These are phyloP conservation scores for Orchesella flavescens DNA, from an alignment of 2,888 invertebrate species.

Conservation along the genomic window DNA sequence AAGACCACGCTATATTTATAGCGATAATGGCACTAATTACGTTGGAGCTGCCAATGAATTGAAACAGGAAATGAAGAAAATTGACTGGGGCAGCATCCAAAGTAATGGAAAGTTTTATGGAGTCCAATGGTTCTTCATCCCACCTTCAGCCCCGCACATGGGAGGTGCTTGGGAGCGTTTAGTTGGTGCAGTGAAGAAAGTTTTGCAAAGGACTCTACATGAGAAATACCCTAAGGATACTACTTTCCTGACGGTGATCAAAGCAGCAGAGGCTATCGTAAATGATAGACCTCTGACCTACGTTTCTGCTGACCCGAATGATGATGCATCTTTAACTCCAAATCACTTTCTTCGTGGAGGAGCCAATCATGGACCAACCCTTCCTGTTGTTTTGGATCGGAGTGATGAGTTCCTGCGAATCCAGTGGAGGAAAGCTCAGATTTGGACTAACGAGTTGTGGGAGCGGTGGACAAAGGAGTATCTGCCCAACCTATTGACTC, in stretches of 20 bases:
- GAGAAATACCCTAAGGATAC: slow-evolving; percentile 22
- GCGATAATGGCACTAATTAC: slow-evolving; percentile 43
- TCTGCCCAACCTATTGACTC: not conserved
- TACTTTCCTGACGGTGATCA: slow-evolving; percentile 12
- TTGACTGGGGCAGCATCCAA: not conserved
- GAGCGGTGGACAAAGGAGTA: slow-evolving; percentile 31
- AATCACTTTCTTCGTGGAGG: slow-evolving; percentile 33
- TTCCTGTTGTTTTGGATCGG: slow-evolving; percentile 4
- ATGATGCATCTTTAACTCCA: not conserved
- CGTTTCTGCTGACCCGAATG: slow-evolving; percentile 13
- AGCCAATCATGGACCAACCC: not conserved
- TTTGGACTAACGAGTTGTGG: slow-evolving; percentile 23
- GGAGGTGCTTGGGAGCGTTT: slow-evolving; percentile 18
- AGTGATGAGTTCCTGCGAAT: not conserved
- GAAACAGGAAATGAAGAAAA: not conserved
- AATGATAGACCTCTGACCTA: slow-evolving; percentile 25
- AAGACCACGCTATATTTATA: not conserved
- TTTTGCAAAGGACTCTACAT: not conserved
- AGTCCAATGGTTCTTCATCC: not conserved
- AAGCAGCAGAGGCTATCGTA: slow-evolving; percentile 25
- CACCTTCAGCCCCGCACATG: not conserved
- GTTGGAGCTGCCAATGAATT: slow-evolving; percentile 25
- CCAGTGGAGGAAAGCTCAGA: slow-evolving; percentile 23
- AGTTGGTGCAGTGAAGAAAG: slow-evolving; percentile 18
- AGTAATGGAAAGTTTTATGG: not conserved